A percentile compares a stretch with the other conserved stretches of the same genome.
phyloP scores from a whole-genome alignment of 2,113 vertebrate species.

The human region DNA sequence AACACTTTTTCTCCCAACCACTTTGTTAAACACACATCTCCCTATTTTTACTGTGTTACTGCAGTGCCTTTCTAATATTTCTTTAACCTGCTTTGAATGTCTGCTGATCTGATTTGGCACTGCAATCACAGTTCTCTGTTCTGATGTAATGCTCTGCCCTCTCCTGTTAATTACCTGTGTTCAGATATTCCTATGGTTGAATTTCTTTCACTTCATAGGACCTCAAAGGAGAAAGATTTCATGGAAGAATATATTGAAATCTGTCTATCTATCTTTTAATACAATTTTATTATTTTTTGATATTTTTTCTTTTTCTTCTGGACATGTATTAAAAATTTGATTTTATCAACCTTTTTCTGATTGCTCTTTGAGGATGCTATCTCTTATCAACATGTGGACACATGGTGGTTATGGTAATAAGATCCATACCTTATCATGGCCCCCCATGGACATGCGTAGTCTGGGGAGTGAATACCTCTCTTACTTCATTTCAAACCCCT shows the following conservation, averaged over 20 bases:
- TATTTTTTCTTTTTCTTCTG: background rate
- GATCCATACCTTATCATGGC: background rate
- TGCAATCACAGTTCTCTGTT: background rate
- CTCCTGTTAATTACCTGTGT: background rate
- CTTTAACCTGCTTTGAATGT: background rate
- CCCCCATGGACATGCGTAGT: no score
- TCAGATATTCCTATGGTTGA: background rate
- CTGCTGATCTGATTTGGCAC: background rate
- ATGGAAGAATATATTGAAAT: background rate
- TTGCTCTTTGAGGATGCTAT: background rate
- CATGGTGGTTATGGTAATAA: background rate
- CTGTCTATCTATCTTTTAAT: background rate
- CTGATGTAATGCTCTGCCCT: background rate
- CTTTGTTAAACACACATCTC: background rate
- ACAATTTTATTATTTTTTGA: background rate
- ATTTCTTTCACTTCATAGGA: background rate
- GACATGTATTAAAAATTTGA: background rate
- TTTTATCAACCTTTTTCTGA: background rate
- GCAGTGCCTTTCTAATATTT: background rate
- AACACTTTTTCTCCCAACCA: background rate
- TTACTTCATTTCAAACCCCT: no score
- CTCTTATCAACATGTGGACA: background rate
- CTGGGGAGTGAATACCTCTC: background rate
- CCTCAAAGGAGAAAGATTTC: background rate
- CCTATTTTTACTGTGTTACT: background rate